These are phyloP conservation scores for Scaptodrosophila latifasciaeformis DNA, from an alignment of 2,888 invertebrate species.

Conservation along the genomic window DNA sequence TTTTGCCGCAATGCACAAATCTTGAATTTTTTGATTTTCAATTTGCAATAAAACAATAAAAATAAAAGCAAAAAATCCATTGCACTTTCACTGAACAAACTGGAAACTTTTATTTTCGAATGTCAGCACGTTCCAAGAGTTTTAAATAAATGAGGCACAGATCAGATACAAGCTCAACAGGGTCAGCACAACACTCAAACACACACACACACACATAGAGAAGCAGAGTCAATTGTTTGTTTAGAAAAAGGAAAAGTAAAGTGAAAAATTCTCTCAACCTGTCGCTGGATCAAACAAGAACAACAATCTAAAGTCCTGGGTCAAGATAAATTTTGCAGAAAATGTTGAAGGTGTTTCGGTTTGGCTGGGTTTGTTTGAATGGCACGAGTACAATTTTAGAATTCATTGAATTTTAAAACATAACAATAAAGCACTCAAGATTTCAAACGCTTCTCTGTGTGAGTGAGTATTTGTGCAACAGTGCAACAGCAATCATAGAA, in stretches of 20 bases:
- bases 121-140: constrained; percentile 8
- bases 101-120: background rate
- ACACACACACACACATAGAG: too few species aligned
- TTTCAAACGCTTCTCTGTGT: constrained; percentile 23
- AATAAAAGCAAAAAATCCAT: too few species aligned
- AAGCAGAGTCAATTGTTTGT: too few species aligned
- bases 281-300: constrained; percentile 26
- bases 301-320: constrained; percentile 13
- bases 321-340: constrained; percentile 13
- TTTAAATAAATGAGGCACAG: constrained; percentile 49
- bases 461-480: too few species aligned
- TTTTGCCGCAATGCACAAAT: background rate
- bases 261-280: constrained; percentile 44
- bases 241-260: constrained; percentile 17
- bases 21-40: background rate
- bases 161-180: constrained; percentile 16
- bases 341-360: too few species aligned
- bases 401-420: constrained; percentile 72
- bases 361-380: background rate
- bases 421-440: constrained; percentile 72
- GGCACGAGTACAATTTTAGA: constrained; percentile 51
- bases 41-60: background rate
- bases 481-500: too few species aligned
- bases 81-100: background rate
- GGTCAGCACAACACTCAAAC: constrained; percentile 7